Percentiles rank a stretch among this genome's conserved stretches.
Conservation (phyloP, 2,113 vertebrate species). For the Fregetta grallaria region DNA sequence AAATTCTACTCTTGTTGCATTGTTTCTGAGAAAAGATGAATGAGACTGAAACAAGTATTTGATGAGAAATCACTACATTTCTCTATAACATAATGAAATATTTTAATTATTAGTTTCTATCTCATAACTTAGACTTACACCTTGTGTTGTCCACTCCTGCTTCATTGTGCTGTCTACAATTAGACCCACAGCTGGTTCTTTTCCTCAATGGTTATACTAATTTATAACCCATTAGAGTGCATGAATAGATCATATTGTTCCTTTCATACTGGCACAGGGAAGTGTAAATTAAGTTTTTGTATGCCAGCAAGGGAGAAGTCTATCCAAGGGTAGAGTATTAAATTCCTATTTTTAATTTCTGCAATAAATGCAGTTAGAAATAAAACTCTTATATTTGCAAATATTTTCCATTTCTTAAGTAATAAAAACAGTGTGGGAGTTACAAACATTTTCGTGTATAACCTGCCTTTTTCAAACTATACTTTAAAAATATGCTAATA, state of each 20-base stretch:
- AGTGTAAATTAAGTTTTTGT: slow-evolving; percentile 29
- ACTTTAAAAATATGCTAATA: neutral
- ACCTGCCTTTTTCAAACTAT: neutral
- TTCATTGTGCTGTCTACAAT: neutral
- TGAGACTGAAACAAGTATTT: neutral
- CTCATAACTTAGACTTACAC: neutral
- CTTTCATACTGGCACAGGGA: neutral
- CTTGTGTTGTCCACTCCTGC: neutral
- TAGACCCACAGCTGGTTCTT: neutral
- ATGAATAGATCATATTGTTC: slow-evolving; percentile 32
- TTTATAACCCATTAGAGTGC: slow-evolving; percentile 3
- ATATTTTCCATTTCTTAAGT: neutral
- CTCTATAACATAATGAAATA: neutral
- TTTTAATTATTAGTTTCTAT: neutral
- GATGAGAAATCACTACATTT: neutral
- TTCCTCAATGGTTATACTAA: neutral
- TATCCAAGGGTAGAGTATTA: neutral
- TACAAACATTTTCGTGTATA: neutral
- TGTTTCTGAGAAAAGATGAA: neutral
- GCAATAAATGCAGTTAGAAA: neutral
- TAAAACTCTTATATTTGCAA: neutral
- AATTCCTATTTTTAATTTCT: neutral
- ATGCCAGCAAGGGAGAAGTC: neutral
- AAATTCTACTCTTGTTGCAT: neutral
- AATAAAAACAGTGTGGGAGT: neutral